Evolutionary conservation across 2,797 vertebrate genomes (phyloP).

Genomic region (Halcyon smyrnensis): DNA sequence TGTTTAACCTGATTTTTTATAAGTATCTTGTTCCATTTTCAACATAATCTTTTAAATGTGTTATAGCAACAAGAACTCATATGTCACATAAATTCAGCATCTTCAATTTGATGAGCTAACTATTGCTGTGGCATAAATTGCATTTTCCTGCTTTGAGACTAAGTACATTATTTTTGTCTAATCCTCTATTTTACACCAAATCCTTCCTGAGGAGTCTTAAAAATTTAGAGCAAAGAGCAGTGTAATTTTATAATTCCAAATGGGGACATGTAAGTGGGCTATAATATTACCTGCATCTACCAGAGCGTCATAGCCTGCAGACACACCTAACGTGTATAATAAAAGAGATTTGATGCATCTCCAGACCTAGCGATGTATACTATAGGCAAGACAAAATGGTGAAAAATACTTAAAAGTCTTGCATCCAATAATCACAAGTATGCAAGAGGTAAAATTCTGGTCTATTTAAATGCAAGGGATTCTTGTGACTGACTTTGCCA

Average conservation of each 20-base stretch:
- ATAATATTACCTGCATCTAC: not conserved
- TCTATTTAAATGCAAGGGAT: not conserved
- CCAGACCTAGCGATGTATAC: not conserved
- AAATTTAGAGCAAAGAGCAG: not conserved
- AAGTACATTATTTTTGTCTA: conserved; percentile 55
- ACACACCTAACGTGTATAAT: not conserved
- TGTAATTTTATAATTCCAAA: not conserved
- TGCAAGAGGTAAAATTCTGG: not conserved
- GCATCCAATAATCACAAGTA: not conserved
- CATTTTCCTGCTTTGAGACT: conserved; percentile 36
- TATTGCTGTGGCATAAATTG: conserved; percentile 27
- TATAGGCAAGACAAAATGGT: not conserved
- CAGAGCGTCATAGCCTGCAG: not conserved
- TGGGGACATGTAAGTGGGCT: not conserved
- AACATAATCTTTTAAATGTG: conserved; percentile 41
- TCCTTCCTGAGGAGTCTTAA: conserved; percentile 16
- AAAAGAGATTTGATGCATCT: not conserved
- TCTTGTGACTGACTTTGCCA: not conserved
- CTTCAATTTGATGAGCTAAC: conserved; percentile 42
- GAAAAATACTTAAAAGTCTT: not conserved
- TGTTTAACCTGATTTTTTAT: not conserved
- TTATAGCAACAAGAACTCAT: conserved; percentile 20
- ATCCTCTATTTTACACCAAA: conserved; percentile 45
- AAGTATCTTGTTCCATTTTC: conserved; percentile 33
- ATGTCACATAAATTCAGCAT: conserved; percentile 45